Conservation (phyloP, 2,888 invertebrate species). For the Diaperis boleti region DNA sequence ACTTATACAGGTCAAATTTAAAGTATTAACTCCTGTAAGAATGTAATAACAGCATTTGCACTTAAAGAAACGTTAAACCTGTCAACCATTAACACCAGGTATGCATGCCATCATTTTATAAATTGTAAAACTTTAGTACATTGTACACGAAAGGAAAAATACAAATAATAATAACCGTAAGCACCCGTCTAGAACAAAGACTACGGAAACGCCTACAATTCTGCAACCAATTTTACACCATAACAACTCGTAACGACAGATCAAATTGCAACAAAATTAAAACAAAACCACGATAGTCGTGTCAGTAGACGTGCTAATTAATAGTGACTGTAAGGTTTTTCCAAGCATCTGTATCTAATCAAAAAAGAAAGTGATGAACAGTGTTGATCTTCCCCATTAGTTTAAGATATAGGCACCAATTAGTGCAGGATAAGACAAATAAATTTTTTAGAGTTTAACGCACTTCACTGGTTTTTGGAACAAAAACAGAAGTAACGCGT, state of each 20-base stretch:
- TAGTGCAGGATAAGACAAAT: too few relatives aligned
- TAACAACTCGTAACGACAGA: background rate
- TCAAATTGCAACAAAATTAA: constrained; percentile 8
- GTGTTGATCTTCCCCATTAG: background rate
- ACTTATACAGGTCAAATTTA: too few relatives aligned
- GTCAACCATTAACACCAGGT: too few relatives aligned
- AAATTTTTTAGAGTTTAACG: constrained; percentile 8
- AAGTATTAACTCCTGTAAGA: too few relatives aligned
- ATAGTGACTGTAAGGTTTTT: constrained; percentile 4
- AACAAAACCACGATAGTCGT: constrained; percentile 17
- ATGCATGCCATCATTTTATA: too few relatives aligned
- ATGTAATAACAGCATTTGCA: too few relatives aligned
- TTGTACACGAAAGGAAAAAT: too few relatives aligned
- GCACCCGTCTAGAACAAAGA: too few relatives aligned
- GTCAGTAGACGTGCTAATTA: constrained; percentile 12
- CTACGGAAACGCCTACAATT: constrained; percentile 1
- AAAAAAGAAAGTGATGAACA: constrained; percentile 9
- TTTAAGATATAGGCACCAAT: too few relatives aligned
- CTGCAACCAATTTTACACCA: constrained; percentile 31
- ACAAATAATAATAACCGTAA: too few relatives aligned
- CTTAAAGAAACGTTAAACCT: too few relatives aligned
- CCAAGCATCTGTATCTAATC: constrained; percentile 1
- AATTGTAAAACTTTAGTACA: too few relatives aligned
- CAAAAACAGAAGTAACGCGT: constrained; percentile 22
- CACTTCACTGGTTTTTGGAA: constrained; percentile 22